Evolutionary conservation across 2,113 vertebrate species (phyloP), one percentile per base, ranked within the genome.

Genomic region (Sigmodon hispidus): DNA sequence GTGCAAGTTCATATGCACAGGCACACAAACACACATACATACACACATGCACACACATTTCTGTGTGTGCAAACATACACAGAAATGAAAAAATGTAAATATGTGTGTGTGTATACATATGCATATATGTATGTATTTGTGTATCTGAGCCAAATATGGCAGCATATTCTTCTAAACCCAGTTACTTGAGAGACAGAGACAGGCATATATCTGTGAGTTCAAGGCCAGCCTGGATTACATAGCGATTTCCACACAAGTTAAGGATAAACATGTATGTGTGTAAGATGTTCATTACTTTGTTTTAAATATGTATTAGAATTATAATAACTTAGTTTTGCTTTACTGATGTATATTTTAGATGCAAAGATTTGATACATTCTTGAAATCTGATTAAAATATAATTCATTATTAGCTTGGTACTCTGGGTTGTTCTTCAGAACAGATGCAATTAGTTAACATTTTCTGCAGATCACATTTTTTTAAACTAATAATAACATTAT

Each of bases 381-480:
- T 81, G 76, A 92, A 96, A 79, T 89, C 45, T 91, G 61, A 80
- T 90, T 6, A 87, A 83, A 92, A 94, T n/a, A n/a, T 93, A 90
- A 88, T 95, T 0, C 31, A 65, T 93, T 96, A 96, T 96, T 93
- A 88, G 52, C 1, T 76, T 90, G 79, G 73, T 88, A 96, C 19
- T 76, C 24, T 86, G 69, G 95, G 67, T 90, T 95, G 92, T 96
- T 95, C 73, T 96, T 97, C 50, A 94, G 89, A 95, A 87, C 87
- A 94, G 63, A 96, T 85, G 55, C 63, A 96, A 36, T 89, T 93
- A 92, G 94, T 93, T 97, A 85, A 94, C 10, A 93, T 97, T 98
- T 94, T 94, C 94, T n/a, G 87, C 92, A 94, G 83, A 96, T 55
- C 48, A 48, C 59, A 88, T 90, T 84, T 97, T 75, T 96, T 48